Evolutionary conservation across 2,888 invertebrate species (phyloP).

Genomic region (Noctua fimbriata): DNA sequence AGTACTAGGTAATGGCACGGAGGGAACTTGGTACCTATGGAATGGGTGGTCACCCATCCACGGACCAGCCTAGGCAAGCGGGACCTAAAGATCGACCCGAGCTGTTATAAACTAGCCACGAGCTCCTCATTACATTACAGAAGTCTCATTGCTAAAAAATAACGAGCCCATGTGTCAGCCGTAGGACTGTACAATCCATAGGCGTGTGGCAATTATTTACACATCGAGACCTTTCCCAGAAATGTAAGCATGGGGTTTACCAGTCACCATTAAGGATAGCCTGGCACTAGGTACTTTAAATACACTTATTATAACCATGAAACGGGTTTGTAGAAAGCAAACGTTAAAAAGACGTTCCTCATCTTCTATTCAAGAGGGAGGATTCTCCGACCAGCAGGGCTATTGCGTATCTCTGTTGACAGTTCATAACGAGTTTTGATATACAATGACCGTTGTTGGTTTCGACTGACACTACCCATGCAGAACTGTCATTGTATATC

Average conservation of each 20-base stretch:
- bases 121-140: background rate
- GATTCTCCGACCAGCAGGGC: background rate
- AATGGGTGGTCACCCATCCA: too few species aligned
- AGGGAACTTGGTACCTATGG: too few species aligned
- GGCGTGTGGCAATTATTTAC: background rate
- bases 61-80: background rate
- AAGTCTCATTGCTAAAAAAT: background rate
- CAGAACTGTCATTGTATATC: too few species aligned
- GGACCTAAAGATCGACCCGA: background rate
- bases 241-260: background rate
- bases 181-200: too few species aligned
- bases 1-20: too few species aligned
- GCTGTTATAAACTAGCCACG: background rate
- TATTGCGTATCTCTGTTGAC: too few species aligned
- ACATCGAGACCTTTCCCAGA: conserved; percentile 1
- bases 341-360: background rate
- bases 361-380: background rate
- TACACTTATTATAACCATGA: background rate
- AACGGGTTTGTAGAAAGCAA: too few species aligned
- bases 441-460: too few species aligned
- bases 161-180: background rate
- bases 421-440: too few species aligned
- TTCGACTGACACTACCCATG: too few species aligned
- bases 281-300: background rate
- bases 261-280: background rate